These are phyloP conservation scores for Vandiemenella viatica DNA, from an alignment of 2,888 invertebrate genomes.

Conservation along the genomic window DNA sequence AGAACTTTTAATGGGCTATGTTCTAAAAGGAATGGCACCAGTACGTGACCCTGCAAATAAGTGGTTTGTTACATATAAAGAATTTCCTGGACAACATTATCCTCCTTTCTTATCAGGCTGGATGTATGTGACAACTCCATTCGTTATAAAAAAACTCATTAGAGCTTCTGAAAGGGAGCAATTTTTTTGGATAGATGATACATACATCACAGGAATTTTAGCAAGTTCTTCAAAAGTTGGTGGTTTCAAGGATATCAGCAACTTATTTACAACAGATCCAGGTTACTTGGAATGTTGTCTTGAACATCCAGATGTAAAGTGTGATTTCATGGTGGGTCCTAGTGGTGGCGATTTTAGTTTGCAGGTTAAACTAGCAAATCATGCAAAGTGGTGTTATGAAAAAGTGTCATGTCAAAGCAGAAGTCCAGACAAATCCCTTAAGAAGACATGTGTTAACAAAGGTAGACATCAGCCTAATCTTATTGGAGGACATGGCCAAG, in stretches of 20 bases:
- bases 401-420: no score
- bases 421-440: no score
- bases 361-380: no score
- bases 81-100: conserved; percentile 45
- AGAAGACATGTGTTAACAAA: no score
- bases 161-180: conserved; percentile 36
- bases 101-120: conserved; percentile 70
- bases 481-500: no score
- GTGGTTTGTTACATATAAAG: conserved; percentile 59
- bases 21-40: conserved; percentile 46
- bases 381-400: no score
- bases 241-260: conserved; percentile 34
- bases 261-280: conserved; percentile 52
- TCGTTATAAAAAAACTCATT: conserved; percentile 41
- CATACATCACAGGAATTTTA: conserved; percentile 68
- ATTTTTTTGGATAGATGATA: conserved; percentile 88
- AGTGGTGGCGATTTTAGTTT: conserved; percentile 60
- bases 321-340: conserved; percentile 57
- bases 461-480: no score
- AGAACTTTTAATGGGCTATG: conserved; percentile 45
- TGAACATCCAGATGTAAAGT: conserved; percentile 40
- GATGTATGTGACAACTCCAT: conserved; percentile 61
- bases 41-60: conserved; percentile 53
- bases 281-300: conserved; percentile 62
- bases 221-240: conserved; percentile 3